These are phyloP conservation scores for Drosophila neotestacea DNA, from an alignment of 2,888 invertebrate species.

Conservation along the genomic window DNA sequence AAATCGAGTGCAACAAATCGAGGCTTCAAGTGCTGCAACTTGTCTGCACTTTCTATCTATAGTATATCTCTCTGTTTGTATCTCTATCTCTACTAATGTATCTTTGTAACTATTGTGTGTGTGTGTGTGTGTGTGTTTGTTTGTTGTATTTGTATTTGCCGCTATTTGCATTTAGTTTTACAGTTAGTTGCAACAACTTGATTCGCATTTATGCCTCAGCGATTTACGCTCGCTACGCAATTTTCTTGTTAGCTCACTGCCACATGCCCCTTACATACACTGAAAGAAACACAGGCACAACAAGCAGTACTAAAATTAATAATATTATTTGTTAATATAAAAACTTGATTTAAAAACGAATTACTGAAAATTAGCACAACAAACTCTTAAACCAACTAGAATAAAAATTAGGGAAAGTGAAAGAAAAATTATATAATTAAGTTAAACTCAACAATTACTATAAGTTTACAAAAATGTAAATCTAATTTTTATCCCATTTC, in stretches of 20 bases:
- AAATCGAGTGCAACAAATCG: slow-evolving; percentile 8
- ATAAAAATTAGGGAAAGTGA: too few relatives aligned
- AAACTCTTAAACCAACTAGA: too few relatives aligned
- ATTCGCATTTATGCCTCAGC: slow-evolving; percentile 32
- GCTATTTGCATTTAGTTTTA: slow-evolving; percentile 4
- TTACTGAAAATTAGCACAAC: too few relatives aligned
- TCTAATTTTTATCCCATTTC: too few relatives aligned
- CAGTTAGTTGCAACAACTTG: slow-evolving; percentile 39
- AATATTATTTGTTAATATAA: too few relatives aligned
- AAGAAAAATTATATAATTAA: too few relatives aligned
- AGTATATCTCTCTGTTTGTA: background rate
- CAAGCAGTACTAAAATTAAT: too few relatives aligned
- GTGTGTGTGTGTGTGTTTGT: slow-evolving; percentile 11
- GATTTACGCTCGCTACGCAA: slow-evolving; percentile 74
- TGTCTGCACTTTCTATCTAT: background rate
- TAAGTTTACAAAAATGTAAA: too few relatives aligned
- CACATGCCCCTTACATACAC: background rate
- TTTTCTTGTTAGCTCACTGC: slow-evolving; percentile 57
- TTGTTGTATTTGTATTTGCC: slow-evolving; percentile 15
- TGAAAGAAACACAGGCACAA: too few relatives aligned
- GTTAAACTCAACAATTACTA: too few relatives aligned
- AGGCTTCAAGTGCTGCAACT: slow-evolving; percentile 2
- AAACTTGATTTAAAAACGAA: too few relatives aligned
- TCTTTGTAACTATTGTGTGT: slow-evolving; percentile 1
- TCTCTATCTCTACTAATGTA: slow-evolving; percentile 3